Base-by-base conservation (phyloP, 2,888 invertebrate species). In the Harpalus rubripes region DNA sequence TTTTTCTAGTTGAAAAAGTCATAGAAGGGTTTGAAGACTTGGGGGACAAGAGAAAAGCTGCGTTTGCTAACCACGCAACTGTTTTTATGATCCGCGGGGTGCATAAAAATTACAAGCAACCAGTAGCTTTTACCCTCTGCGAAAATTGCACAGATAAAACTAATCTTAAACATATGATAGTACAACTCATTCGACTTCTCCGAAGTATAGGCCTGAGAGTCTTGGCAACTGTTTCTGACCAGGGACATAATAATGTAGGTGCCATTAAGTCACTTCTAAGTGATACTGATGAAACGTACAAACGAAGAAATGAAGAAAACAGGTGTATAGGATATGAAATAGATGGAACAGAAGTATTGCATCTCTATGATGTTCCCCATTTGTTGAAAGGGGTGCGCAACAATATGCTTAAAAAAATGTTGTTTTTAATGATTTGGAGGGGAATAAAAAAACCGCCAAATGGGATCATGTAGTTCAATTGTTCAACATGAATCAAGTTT, bases 11-110 rank as follows among this genome's bases (percentile, higher is more conserved):
- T 32, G 32, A 5, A 32, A 32, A 32, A 32, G 56, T 56, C 8
- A 56, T 56, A n/a, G 56, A 56, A 56, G n/a, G 56, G 56, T 56
- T 56, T 56, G 56, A 56, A 56, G 56, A 56, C n/a, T n/a, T 56
- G 56, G 56, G n/a, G n/a, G n/a, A 56, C 56, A 12, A 15, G 10
- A 56, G 56, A 56, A 15, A 56, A 56, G 12, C 56, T 56, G 56
- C 10, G 56, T 56, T 56, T 56, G 56, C 56, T 56, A 5, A 56
- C 56, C 56, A 56, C 12, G 56, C 56, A 56, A 56, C 56, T 7
- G 56, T 56, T 56, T 56, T 56, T 10, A 56, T 56, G 56, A 56
- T 56, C 32, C 56, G 56, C 6, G 56, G 56, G 56, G 56, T 56
- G 56, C 56, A 56, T 56, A 56, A 56, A 56, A 56, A 56, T 6